A percentile compares a stretch with the other conserved stretches of the same genome.
Evolutionary conservation across 2,113 vertebrate species (phyloP).

Genomic region (Puma concolor): DNA sequence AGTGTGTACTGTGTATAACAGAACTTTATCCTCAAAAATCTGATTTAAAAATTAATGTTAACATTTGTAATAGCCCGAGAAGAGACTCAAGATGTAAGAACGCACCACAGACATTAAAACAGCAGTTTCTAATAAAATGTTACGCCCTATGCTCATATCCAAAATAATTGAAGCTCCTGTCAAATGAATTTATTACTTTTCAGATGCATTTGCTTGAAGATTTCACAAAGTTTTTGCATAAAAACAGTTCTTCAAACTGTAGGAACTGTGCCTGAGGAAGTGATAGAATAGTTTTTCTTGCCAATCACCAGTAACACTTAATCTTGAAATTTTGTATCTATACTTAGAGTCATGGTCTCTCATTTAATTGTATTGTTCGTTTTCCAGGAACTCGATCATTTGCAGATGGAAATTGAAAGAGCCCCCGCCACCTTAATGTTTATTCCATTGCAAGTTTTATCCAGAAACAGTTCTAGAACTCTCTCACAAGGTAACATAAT

Average conservation of each 20-base stretch:
- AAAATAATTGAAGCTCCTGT: neutral
- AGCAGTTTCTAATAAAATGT: neutral
- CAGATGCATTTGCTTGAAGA: neutral
- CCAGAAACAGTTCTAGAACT: neutral
- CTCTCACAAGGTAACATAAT: neutral
- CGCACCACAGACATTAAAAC: rapidly evolving
- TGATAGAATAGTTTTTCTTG: neutral
- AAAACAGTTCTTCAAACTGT: neutral
- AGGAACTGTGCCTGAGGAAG: neutral
- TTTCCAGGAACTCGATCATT: neutral
- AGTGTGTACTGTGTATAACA: neutral
- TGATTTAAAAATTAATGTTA: neutral
- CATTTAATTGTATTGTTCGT: neutral
- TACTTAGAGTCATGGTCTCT: neutral
- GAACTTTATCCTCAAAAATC: neutral
- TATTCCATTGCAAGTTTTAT: neutral
- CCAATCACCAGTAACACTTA: neutral
- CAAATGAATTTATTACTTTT: neutral
- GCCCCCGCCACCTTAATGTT: neutral
- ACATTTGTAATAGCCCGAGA: neutral
- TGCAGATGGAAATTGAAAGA: neutral
- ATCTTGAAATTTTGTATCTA: neutral
- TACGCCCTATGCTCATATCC: neutral
- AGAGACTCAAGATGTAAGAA: neutral
- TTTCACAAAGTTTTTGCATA: neutral